Base-by-base conservation (phyloP, 2,113 vertebrate species). In the Corythaixoides concolor region DNA sequence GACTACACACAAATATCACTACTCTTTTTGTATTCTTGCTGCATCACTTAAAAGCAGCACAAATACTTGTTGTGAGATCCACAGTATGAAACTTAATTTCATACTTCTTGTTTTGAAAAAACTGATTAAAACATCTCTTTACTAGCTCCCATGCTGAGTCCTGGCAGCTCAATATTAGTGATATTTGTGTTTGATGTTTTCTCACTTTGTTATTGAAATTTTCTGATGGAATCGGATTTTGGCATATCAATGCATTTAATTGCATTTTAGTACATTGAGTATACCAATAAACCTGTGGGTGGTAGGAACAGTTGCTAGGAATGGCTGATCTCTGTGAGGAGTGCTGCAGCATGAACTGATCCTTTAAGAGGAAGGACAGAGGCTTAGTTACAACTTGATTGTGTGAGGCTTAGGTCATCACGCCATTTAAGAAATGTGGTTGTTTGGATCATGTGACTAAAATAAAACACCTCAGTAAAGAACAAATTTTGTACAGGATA, bases 31-130 rank as follows among this genome's bases (percentile, higher is more conserved):
- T 5, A 2, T 81, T 90, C 73, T 77, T 80, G 63, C 35, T 60
- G 15, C 0, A 0, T 69, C 81, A 67, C 27, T 87, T 85, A 41
- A 70, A 70, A 88, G 47, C 47, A 67, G 30, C 41, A 72, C 47
- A 93, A 89, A 43, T 24, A 74, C 7, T 16, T 0, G 0, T 62
- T 4, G 1, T 26, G 52, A 85, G 52, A 75, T 50, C 7, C 12
- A 35, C 69, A 78, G 32, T 39, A 45, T 24, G 24, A 70, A 92
- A 55, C 27, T 49, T 72, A 20, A 70, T 94, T 87, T 84, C 22
- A 8, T 41, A n/a, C 6, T 39, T 27, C 20, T 86, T 68, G 52
- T 41, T 89, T 81, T 60, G 43, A 63, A 60, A 86, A 77, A 76
- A 22, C 0, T 14, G 0, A 45, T 78, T 37, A 69, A 80, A 89